Percentiles rank a stretch among this genome's conserved stretches.
phyloP scores from a whole-genome alignment of 2,113 vertebrate genomes.

The Tychaedon coryphoeus region DNA sequence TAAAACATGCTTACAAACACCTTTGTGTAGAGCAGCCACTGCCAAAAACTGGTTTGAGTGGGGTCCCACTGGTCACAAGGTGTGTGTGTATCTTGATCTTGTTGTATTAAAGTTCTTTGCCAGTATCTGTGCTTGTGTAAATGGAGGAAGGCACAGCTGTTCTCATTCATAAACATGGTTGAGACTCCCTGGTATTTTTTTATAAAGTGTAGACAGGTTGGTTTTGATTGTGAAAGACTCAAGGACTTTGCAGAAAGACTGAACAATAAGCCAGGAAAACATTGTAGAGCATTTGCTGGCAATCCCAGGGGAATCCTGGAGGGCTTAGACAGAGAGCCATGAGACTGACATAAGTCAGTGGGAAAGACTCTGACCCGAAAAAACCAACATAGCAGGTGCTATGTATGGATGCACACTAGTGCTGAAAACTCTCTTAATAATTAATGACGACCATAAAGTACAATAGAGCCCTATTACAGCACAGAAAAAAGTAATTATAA shows the following conservation, averaged over 20 bases:
- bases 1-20: not conserved
- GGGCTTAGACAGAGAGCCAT: not conserved
- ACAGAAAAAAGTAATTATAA: constrained; percentile 1
- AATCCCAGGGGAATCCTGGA: not conserved
- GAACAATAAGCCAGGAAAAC: not conserved
- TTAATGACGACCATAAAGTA: not conserved
- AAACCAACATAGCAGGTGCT: not conserved
- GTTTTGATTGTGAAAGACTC: constrained; percentile 13
- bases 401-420: constrained; percentile 12
- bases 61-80: not conserved
- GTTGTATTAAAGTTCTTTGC: not conserved
- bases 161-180: not conserved
- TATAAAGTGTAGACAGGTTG: constrained; percentile 9
- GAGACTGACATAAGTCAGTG: not conserved
- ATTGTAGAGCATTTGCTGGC: not conserved
- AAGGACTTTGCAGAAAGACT: not conserved
- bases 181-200: constrained; percentile 28
- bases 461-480: not conserved
- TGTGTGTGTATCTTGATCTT: not conserved
- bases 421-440: constrained; percentile 51
- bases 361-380: constrained; percentile 10
- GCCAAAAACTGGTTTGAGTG: constrained; percentile 28
- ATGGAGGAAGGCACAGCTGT: not conserved
- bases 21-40: not conserved
- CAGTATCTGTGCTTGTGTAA: constrained; percentile 9